These are phyloP conservation scores for Leptopterna dolabrata DNA, from an alignment of 2,888 invertebrate species.

Conservation along the genomic window DNA sequence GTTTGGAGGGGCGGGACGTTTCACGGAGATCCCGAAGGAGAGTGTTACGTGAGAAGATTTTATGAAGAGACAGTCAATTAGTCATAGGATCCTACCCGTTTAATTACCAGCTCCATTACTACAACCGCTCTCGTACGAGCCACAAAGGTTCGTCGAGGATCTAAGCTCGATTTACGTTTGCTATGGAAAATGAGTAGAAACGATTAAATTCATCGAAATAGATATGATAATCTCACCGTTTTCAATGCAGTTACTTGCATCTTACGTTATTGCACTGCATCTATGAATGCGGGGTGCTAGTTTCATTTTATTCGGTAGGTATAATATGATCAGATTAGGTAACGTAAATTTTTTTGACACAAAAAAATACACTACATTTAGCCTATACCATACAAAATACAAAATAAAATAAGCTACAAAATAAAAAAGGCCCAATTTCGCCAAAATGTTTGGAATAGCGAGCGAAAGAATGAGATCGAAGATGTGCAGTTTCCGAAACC, in stretches of 20 bases:
- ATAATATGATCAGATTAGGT: too few relatives aligned
- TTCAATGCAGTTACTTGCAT: not conserved
- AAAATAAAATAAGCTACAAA: too few relatives aligned
- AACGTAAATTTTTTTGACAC: too few relatives aligned
- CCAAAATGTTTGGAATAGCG: too few relatives aligned
- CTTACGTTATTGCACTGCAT: too few relatives aligned
- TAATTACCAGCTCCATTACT: constrained; percentile 35
- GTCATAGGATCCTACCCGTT: constrained; percentile 21
- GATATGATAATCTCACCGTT: not conserved
- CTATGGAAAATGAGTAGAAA: not conserved
- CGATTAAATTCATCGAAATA: not conserved
- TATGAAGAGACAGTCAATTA: constrained; percentile 27
- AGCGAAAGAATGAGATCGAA: too few relatives aligned
- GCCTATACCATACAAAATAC: too few relatives aligned
- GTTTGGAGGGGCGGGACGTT: not conserved
- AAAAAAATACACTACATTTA: too few relatives aligned
- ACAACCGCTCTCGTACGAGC: not conserved
- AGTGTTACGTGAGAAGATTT: not conserved
- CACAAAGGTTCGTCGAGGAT: not conserved
- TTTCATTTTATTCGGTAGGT: too few relatives aligned
- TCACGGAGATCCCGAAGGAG: not conserved
- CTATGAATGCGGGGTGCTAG: too few relatives aligned
- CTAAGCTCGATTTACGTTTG: not conserved
- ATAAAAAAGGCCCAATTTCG: too few relatives aligned
- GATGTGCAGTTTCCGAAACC: too few relatives aligned